Conservation (phyloP, 2,797 vertebrate genomes). For the Phrynocephalus forsythii region DNA sequence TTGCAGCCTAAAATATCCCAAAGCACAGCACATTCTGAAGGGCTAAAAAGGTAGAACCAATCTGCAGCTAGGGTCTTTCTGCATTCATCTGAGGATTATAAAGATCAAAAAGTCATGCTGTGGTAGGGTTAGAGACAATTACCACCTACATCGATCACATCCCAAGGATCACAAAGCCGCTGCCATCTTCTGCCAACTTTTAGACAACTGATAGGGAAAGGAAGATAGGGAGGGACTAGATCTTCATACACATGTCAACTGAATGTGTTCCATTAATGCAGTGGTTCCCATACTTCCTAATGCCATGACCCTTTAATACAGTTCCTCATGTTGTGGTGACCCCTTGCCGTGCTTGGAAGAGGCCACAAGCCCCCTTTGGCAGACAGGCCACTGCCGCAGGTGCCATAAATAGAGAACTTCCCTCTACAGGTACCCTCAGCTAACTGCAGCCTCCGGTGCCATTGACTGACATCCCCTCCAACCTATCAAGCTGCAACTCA, state of each 20-base stretch:
- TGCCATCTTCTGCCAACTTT: neutral
- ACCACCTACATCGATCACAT: constrained; percentile 42
- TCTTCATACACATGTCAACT: neutral
- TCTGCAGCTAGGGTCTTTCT: neutral
- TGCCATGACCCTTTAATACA: too few species aligned
- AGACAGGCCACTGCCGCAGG: too few species aligned
- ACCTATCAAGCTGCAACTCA: too few species aligned
- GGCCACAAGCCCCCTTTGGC: too few species aligned
- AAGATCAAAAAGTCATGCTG: constrained; percentile 29
- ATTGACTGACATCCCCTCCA: too few species aligned
- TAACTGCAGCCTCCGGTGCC: too few species aligned
- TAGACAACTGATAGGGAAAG: neutral
- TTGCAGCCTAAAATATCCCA: neutral
- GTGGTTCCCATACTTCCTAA: too few species aligned
- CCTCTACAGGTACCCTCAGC: too few species aligned
- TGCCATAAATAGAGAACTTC: too few species aligned
- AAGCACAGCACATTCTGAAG: neutral
- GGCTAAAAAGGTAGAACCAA: neutral
- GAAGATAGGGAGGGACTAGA: neutral
- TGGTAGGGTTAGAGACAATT: constrained; percentile 16
- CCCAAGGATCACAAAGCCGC: neutral
- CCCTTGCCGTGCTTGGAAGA: too few species aligned
- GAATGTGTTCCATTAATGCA: neutral
- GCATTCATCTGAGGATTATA: neutral
- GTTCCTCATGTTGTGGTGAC: too few species aligned